Percentiles rank a stretch among this genome's conserved stretches.
phyloP scores from a whole-genome alignment of 1,140 invertebrate genomes.

The Diprion similis region DNA sequence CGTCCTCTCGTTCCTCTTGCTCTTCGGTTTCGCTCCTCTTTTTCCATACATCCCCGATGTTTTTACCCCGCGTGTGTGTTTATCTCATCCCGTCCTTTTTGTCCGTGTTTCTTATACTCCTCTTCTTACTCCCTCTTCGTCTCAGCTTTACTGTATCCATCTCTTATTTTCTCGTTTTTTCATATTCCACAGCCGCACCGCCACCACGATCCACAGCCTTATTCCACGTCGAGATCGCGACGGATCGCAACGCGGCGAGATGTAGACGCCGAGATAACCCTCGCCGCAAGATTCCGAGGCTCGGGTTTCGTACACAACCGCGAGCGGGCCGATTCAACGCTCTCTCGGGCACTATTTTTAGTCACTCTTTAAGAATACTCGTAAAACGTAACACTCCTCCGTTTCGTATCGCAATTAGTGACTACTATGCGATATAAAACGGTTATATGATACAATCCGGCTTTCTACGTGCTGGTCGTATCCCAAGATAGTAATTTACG shows the following conservation, averaged over 20 bases:
- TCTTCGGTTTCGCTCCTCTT: background rate
- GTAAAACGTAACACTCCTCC: too few species aligned
- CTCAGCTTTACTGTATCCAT: slow-evolving; percentile 7
- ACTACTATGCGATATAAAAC: too few species aligned
- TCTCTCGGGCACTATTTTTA: too few species aligned
- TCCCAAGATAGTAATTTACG: too few species aligned
- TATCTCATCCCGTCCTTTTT: slow-evolving; percentile 19
- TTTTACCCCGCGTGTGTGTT: slow-evolving; percentile 8
- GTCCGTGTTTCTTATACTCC: slow-evolving; percentile 10
- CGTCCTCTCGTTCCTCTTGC: background rate
- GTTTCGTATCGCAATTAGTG: too few species aligned
- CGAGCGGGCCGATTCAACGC: background rate
- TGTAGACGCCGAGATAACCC: slow-evolving; percentile 1
- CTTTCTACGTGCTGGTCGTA: too few species aligned
- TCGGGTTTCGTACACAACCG: slow-evolving; percentile 1
- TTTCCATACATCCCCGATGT: background rate
- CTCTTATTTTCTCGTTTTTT: slow-evolving; percentile 16
- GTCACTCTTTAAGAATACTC: too few species aligned
- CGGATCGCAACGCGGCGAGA: background rate
- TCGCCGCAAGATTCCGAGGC: background rate
- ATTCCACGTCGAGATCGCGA: background rate
- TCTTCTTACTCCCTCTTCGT: slow-evolving; percentile 14
- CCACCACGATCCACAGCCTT: too few species aligned
- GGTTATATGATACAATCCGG: too few species aligned
- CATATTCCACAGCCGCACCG: background rate